Percentiles rank a stretch among this genome's conserved stretches.
Evolutionary conservation across 2,113 vertebrate genomes (phyloP).

Genomic region (Opisthocomus hoazin): DNA sequence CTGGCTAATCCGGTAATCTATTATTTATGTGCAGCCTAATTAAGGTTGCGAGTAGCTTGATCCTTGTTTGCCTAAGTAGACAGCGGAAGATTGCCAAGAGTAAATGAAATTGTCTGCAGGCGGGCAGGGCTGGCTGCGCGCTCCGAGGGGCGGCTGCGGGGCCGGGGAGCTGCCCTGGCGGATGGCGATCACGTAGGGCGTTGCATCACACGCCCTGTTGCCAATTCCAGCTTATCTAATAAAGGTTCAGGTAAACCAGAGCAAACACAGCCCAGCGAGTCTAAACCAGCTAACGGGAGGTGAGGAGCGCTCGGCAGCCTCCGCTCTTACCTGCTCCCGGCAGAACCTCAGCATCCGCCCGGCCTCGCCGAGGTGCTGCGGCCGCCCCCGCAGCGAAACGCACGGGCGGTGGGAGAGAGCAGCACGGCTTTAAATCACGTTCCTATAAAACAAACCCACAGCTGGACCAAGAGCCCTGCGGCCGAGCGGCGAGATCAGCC

Average conservation of each 20-base stretch:
- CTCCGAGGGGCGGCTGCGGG: not conserved
- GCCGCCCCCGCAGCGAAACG: conserved; percentile 11
- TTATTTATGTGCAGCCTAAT: conserved; percentile 72
- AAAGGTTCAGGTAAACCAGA: conserved; percentile 52
- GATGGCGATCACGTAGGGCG: not conserved
- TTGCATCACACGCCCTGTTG: not conserved
- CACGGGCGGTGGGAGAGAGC: not conserved
- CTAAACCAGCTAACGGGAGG: conserved; percentile 60
- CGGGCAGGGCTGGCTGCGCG: not conserved
- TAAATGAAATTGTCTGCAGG: conserved; percentile 45
- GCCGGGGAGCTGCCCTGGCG: not conserved
- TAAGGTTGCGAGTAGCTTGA: conserved; percentile 71
- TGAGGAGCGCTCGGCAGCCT: conserved; percentile 33
- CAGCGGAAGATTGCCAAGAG: conserved; percentile 58
- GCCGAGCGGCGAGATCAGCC: rapidly evolving
- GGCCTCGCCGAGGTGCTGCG: not conserved
- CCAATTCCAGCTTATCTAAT: conserved; percentile 51
- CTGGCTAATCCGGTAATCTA: conserved; percentile 61
- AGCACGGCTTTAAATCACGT: rapidly evolving
- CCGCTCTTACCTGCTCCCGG: conserved; percentile 36
- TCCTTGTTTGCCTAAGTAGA: conserved; percentile 71
- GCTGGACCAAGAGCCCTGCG: not conserved
- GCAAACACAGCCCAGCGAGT: conserved; percentile 51
- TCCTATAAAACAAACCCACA: rapidly evolving
- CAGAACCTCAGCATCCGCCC: not conserved